Base-by-base conservation (phyloP, 2,888 invertebrate species). In the Acrobeloides nanus region DNA sequence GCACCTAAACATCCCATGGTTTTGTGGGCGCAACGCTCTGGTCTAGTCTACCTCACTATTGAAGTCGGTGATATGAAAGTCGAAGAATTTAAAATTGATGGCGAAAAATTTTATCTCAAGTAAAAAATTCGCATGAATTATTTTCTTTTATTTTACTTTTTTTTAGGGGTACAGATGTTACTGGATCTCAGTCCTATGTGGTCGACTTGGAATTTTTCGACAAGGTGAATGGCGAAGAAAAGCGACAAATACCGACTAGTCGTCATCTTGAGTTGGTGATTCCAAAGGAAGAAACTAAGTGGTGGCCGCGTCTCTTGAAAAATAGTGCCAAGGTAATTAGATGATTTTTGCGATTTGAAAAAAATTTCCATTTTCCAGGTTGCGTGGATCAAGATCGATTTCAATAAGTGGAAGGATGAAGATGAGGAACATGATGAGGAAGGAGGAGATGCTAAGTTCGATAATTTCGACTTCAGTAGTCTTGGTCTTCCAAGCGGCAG, bases 381-480 rank as follows among this genome's bases (percentile, higher is more conserved):
- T 75, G 38, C 46, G 10, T 93, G 90, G 84, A 81, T 95, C 66
- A 93, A 92, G 80, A 85, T 90, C 67, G 93, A 95, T 75, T 97
- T 95, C 76, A 87, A 88, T 75, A 90, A 90, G 79, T 95, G 92
- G 93, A 84, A 83, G 78, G 93, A 93, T 78, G 93, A 95, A 77
- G 88, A 88, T 72, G 92, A 92, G 54, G 61, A 59, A 34, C 87
- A 86, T 45, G 87, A 84, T 8, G 85, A 85, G 63, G 89, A 41
- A 12, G n/a, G n/a, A n/a, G n/a, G n/a, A n/a, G n/a, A n/a, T n/a
- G n/a, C n/a, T n/a, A n/a, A n/a, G n/a, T 40, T 50, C n/a, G 39
- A 31, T 27, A 46, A 38, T 29, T 57, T 58, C 39, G 55, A 55
- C 33, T 54, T 54, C 37, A 55, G 46, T 20, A 26, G 35, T n/a